A percentile compares a stretch with the other conserved stretches of the same genome.
phyloP scores from a whole-genome alignment of 2,797 vertebrate genomes.

The Melanotaenia maccullochi region DNA sequence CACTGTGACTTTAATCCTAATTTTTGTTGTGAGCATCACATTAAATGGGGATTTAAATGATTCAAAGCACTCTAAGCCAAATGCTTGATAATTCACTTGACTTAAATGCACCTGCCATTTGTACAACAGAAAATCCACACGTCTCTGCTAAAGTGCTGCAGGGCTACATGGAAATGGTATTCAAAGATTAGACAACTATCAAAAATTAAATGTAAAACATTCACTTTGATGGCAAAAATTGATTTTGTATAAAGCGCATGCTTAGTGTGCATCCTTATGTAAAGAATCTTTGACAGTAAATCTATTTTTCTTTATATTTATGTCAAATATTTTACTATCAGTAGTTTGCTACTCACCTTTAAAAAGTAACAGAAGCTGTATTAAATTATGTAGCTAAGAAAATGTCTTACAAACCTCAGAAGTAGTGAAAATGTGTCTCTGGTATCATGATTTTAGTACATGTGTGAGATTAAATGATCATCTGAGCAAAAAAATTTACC shows the following conservation, averaged over 20 bases:
- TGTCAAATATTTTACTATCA: constrained; percentile 19
- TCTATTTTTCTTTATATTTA: background rate
- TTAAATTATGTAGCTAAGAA: constrained; percentile 21
- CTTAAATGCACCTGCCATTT: constrained; percentile 27
- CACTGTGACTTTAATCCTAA: constrained; percentile 13
- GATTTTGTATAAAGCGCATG: constrained; percentile 2
- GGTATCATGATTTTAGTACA: constrained; percentile 31
- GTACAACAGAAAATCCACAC: constrained; percentile 12
- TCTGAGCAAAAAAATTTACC: constrained; percentile 49
- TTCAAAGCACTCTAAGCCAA: constrained; percentile 4
- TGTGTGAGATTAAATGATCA: constrained; percentile 33
- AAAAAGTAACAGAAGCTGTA: background rate
- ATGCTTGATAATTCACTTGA: constrained; percentile 7
- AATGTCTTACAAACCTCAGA: constrained; percentile 13
- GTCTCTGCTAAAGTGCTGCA: constrained; percentile 27
- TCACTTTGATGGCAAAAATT: constrained; percentile 10
- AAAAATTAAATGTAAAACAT: constrained; percentile 11
- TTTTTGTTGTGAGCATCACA: constrained; percentile 10
- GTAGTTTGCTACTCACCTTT: constrained; percentile 10
- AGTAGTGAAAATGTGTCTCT: constrained; percentile 33
- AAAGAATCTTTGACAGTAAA: constrained; percentile 3
- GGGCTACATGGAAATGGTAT: constrained; percentile 32
- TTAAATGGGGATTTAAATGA: constrained; percentile 17
- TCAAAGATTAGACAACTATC: constrained; percentile 40
- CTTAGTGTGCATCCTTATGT: constrained; percentile 4